Base-by-base conservation (phyloP, 1,140 invertebrate species). In the Drosophila kanapiae region DNA sequence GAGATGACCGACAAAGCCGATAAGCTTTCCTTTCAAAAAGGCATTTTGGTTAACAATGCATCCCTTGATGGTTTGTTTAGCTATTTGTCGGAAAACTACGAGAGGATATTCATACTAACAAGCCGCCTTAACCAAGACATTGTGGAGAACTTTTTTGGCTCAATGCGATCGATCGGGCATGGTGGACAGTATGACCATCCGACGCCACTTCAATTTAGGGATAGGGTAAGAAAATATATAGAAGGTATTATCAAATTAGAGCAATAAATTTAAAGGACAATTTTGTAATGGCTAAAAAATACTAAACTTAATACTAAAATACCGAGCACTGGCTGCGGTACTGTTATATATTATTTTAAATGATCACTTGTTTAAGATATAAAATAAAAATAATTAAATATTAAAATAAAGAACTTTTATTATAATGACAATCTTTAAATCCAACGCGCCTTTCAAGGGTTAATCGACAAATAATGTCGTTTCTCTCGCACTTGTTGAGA, bases 11-110 rank as follows among this genome's bases (percentile, higher is more conserved):
- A 37, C 16, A 14, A 40, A n/a, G 35, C n/a, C 1, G 16, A 59
- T 33, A 59, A 9, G 33, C 63, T 62, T 7, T 10, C 58, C 10
- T 69, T 63, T n/a, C 65, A 69, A 51, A 43, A 43, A 4, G 51
- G 51, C 8, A 54, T 54, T 37, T 14, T 54, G 6, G 33, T 54
- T 2, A 54, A 54, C 18, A 54, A 54, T 14, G 33, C 33, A 23
- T 54, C 51, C 18, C 33, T 54, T 38, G 51, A 54, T 37, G 51
- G 51, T 6, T 23, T 54, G 18, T n/a, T 37, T 37, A 7, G 37
- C 5, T 23, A 54, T 37, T 38, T 54, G 5, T 23, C 18, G 16
- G 33, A 54, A 4, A 23, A 10, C 4, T 54, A 38, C 13, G 33
- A 54, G 2, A 9, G 9, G 4, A 23, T 37, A 9, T 7, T 14